Percentiles rank a stretch among this genome's conserved stretches.
phyloP scores from a whole-genome alignment of 1,140 invertebrate species.

The Idris sp. region DNA sequence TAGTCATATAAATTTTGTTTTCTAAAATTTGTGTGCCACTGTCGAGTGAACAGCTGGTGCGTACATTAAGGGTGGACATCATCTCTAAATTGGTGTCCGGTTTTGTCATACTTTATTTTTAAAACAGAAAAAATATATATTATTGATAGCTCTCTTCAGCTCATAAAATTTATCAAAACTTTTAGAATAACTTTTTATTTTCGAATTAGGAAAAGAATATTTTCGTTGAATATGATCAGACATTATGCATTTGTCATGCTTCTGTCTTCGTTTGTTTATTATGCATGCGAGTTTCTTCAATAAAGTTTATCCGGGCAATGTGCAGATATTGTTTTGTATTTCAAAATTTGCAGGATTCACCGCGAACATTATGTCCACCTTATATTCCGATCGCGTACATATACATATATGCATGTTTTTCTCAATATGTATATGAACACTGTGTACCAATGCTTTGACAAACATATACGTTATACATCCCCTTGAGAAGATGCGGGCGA shows the following conservation, averaged over 20 bases:
- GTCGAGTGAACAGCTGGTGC: constrained; percentile 66
- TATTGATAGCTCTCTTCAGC: too few relatives aligned
- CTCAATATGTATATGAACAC: constrained; percentile 67
- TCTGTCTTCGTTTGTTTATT: too few relatives aligned
- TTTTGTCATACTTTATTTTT: too few relatives aligned
- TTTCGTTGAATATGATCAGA: too few relatives aligned
- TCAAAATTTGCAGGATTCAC: constrained; percentile 53
- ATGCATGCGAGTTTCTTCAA: constrained; percentile 39
- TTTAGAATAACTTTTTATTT: too few relatives aligned
- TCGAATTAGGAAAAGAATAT: too few relatives aligned
- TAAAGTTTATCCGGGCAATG: constrained; percentile 43
- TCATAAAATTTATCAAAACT: too few relatives aligned
- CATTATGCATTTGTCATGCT: too few relatives aligned
- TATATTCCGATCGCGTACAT: constrained; percentile 52
- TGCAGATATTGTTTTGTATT: constrained; percentile 58
- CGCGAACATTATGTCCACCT: constrained; percentile 37
- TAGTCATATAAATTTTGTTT: constrained; percentile 68
- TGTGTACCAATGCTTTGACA: constrained; percentile 66
- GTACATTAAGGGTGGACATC: constrained; percentile 65
- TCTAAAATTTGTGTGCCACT: constrained; percentile 68
- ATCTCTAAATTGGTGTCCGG: constrained; percentile 69
- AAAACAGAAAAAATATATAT: too few relatives aligned
- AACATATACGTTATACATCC: constrained; percentile 70
- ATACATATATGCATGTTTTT: constrained; percentile 61
- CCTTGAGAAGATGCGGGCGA: constrained; percentile 76